Base-by-base conservation (phyloP, 1,140 invertebrate species). In the Listronotus bonariensis region DNA sequence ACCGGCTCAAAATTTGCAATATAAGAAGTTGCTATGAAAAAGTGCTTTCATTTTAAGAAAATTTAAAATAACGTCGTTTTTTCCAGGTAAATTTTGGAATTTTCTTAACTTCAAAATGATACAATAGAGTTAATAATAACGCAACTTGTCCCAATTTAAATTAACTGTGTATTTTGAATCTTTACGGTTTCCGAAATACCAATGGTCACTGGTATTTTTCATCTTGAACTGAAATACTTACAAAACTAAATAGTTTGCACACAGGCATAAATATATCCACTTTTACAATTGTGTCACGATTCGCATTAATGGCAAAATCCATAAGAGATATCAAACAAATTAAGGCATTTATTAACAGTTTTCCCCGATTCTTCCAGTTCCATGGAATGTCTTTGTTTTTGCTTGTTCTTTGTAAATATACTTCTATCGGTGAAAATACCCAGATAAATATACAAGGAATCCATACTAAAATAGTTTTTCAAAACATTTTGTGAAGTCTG, bases 381-480 rank as follows among this genome's bases (percentile, higher is more conserved):
- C 88, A 93, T 71, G 92, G 92, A 76, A 96, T 88, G 77, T 92
- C 86, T 76, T 83, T 85, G 71, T 87, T 85, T 78, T 87, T 88
- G 72, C 91, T 95, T 62, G 86, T 84, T 52, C 88, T 74, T 58
- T 95, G 84, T 72, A 92, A 92, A 75, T 87, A 91, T 12, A 89
- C 78, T 74, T 96, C 92, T 32, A 95, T 78, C 6, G 88, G 80
- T 6, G 88, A 82, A 70, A 91, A 89, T 0, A 88, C 54, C 90
- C 91, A 95, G 3, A 97, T 80, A 79, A 93, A 95, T 15, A 84
- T 76, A 79, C 92, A 95, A 6, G 96, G 95, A 45, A 87, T 77
- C 92, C 93, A 96, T 48, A 93, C 81, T 38, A 98, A 77, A 1
- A 92, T 87, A 3, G 94, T 96, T 79, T 90, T 77, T 96, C 89